Evolutionary conservation across 2,888 invertebrate species (phyloP).

Genomic region (Ochropacha duplaris): DNA sequence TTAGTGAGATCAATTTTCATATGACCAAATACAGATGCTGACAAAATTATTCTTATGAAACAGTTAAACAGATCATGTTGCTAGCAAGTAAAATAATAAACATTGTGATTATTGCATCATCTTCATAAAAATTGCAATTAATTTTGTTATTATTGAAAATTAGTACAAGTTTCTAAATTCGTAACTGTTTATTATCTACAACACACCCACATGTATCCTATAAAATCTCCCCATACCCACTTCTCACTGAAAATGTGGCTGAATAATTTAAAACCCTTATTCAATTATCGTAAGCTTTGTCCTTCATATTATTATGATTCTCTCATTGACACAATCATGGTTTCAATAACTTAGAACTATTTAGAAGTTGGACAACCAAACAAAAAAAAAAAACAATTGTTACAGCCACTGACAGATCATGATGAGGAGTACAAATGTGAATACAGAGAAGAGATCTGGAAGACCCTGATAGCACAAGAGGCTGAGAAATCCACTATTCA

Average conservation of each 20-base stretch:
- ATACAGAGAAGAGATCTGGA: conserved; percentile 74
- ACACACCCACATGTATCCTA: too few species aligned
- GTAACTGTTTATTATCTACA: too few species aligned
- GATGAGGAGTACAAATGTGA: conserved; percentile 70
- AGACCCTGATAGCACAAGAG: conserved; percentile 67
- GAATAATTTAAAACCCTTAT: too few species aligned
- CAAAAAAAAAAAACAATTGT: conserved; percentile 17
- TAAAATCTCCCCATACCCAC: too few species aligned
- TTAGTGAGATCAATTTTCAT: conserved; percentile 34
- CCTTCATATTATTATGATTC: too few species aligned
- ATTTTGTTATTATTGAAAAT: too few species aligned
- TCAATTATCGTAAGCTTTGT: too few species aligned
- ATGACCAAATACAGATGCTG: conserved; percentile 33
- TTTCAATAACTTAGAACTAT: too few species aligned
- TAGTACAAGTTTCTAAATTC: too few species aligned
- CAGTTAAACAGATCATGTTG: background rate
- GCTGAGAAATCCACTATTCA: conserved; percentile 66
- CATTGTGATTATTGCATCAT: background rate
- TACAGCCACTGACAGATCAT: conserved; percentile 56
- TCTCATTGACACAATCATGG: too few species aligned
- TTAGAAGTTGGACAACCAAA: too few species aligned
- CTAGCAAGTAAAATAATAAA: background rate
- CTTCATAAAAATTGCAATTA: background rate
- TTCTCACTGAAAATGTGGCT: too few species aligned
- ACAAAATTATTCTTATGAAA: background rate